Evolutionary conservation across 1,140 invertebrate species (phyloP), one percentile per base, ranked within the genome.

Genomic region (Diuraphis noxia): DNA sequence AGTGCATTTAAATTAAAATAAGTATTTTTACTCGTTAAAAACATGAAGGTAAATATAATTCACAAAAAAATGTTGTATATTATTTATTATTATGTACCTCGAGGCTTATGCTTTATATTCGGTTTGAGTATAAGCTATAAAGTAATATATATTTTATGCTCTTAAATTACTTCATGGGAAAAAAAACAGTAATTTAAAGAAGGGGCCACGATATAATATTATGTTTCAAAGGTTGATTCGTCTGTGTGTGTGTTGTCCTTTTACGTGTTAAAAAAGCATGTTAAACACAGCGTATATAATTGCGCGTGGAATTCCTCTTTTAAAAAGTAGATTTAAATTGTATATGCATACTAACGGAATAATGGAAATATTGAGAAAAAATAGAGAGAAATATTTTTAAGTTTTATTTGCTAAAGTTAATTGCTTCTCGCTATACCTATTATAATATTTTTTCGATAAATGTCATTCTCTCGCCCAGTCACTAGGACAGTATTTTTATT

Each of bases 101-200:
- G 36, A 40, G 38, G 79, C 38, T 81, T 38, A 40, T 38, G 23
- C 79, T 81, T 81, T 38, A 81, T 36, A 86, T 46, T 86, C 34
- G 23, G 19, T 49, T 86, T 49, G 6, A 86, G 34, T 49, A 86
- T 49, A n/a, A n/a, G n/a, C n/a, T n/a, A n/a, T n/a, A 82, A 25
- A 86, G 43, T 36, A 34, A 36, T 40, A 82, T 82, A 38, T 46
- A n/a, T n/a, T n/a, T 84, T 84, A 21, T 85, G 19, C 41, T 46
- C 43, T n/a, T 49, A 49, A 86, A 86, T 86, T 43, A 86, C 84
- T 86, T 86, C 43, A 36, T 36, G 82, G 41, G 43, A 49, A 86
- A 41, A 79, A 49, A 86, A 85, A 86, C 21, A 36, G 43, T 36
- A 86, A 86, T 86, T 86, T 49, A 86, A 86, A 49, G 43, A 86